A percentile compares a stretch with the other conserved stretches of the same genome.
Evolutionary conservation across 2,888 invertebrate genomes (phyloP).

Genomic region (Oscheius sp.): DNA sequence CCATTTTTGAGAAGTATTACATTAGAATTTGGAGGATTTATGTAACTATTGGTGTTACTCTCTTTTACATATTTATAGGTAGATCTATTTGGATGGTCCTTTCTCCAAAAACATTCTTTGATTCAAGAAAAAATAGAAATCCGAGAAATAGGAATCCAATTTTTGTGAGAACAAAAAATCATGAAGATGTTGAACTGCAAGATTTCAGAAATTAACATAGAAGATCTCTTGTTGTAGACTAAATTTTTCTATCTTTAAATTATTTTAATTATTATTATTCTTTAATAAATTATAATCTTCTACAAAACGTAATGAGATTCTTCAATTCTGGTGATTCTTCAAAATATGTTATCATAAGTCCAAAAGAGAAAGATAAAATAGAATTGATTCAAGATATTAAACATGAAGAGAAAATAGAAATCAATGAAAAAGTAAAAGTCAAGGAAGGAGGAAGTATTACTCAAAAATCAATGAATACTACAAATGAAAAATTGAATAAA

Average conservation of each 20-base stretch:
- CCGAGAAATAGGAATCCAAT: conserved; percentile 16
- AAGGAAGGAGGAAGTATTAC: neutral
- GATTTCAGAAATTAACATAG: conserved; percentile 11
- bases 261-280: neutral
- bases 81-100: conserved; percentile 14
- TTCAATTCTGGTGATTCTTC: conserved; percentile 14
- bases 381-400: neutral
- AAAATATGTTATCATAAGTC: conserved; percentile 25
- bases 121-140: conserved; percentile 16
- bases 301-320: conserved; percentile 14
- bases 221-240: conserved; percentile 14
- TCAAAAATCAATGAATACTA: neutral
- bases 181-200: conserved; percentile 5
- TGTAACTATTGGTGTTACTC: no score
- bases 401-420: neutral
- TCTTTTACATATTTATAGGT: conserved; percentile 16
- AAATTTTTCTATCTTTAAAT: neutral
- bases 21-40: no score
- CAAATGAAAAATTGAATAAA: conserved; percentile 1
- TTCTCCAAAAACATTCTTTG: conserved; percentile 12
- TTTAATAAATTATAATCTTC: neutral
- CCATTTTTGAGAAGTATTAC: no score
- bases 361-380: conserved; percentile 40
- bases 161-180: conserved; percentile 5
- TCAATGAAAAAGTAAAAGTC: no score